Conservation (phyloP, 2,113 vertebrate genomes). For the Callionymus lyra region DNA sequence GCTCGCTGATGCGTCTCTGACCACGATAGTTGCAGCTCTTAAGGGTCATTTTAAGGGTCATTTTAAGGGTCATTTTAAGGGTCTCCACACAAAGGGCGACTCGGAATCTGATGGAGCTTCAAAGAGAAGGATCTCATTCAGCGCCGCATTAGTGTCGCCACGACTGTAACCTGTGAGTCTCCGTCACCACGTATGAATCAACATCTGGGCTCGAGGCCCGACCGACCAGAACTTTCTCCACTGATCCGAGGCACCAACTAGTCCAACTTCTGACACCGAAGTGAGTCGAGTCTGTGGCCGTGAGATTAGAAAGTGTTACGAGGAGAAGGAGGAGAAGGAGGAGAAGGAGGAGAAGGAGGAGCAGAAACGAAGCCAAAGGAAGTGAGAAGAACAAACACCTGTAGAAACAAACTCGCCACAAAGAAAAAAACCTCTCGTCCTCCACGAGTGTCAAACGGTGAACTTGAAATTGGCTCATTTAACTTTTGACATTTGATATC, state of each 20-base stretch:
- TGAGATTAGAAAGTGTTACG: conserved; percentile 60
- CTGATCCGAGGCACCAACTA: conserved; percentile 46
- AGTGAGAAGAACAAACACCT: conserved; percentile 8
- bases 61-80: conserved; percentile 58
- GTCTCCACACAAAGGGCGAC: conserved; percentile 47
- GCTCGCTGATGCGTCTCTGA: conserved; percentile 47
- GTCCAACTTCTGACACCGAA: conserved; percentile 56
- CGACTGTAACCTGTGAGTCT: neutral
- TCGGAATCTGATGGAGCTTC: conserved; percentile 60
- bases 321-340: conserved; percentile 55
- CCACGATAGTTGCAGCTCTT: conserved; percentile 52
- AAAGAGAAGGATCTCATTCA: conserved; percentile 47
- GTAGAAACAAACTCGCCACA: conserved; percentile 47
- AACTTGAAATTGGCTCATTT: conserved; percentile 71
- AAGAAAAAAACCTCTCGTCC: conserved; percentile 69
- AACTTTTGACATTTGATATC: conserved; percentile 80
- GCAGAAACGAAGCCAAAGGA: conserved; percentile 50
- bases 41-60: conserved; percentile 30
- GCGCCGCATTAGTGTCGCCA: conserved; percentile 17
- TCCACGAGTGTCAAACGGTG: conserved; percentile 51
- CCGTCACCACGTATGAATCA: too few species aligned
- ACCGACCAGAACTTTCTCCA: conserved; percentile 56
- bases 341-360: conserved; percentile 61
- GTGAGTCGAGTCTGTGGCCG: conserved; percentile 59
- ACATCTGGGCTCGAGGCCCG: conserved; percentile 41